Percentiles rank a stretch among this genome's conserved stretches.
These are phyloP conservation scores for Parazoanthus atlanticus DNA, from an alignment of 92 coral and sea anemone genomes.

Conservation along the genomic window DNA sequence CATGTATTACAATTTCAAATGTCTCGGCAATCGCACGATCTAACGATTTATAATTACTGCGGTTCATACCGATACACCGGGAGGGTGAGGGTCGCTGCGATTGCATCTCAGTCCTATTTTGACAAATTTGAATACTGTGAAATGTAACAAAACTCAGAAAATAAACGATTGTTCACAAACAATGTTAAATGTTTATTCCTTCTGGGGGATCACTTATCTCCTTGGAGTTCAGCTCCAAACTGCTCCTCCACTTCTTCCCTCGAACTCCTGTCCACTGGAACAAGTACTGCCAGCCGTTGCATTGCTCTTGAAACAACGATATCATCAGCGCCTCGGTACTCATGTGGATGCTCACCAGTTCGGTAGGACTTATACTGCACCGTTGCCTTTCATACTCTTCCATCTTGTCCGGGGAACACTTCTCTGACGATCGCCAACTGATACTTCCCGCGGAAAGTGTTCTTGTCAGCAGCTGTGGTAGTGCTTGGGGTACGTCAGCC, in stretches of 20 bases:
- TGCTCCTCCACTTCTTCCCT: constrained; percentile 37
- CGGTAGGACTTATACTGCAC: constrained; percentile 59
- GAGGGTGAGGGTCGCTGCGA: constrained; percentile 4
- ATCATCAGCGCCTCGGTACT: constrained; percentile 27
- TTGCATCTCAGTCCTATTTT: constrained; percentile 3
- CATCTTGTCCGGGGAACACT: constrained; percentile 61
- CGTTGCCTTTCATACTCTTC: constrained; percentile 61
- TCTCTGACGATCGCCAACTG: constrained; percentile 61
- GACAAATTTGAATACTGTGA: background rate
- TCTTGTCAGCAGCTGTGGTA: constrained; percentile 67
- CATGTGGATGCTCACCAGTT: constrained; percentile 21
- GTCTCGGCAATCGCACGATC: too few relatives aligned
- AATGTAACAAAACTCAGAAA: background rate
- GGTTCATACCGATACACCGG: constrained; percentile 9
- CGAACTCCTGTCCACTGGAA: constrained; percentile 30
- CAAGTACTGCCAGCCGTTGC: constrained; percentile 32
- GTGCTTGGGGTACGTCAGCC: too few relatives aligned
- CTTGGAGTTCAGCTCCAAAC: constrained; percentile 24
- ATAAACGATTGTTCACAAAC: constrained; percentile 7
- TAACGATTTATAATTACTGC: too few relatives aligned
- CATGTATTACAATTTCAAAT: too few relatives aligned
- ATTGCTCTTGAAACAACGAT: constrained; percentile 15
- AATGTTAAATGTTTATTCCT: constrained; percentile 28
- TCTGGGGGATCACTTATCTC: constrained; percentile 23
- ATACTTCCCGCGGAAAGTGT: constrained; percentile 58